phyloP scores from a whole-genome alignment of 2,888 invertebrate genomes.

The Nudaria mundana region DNA sequence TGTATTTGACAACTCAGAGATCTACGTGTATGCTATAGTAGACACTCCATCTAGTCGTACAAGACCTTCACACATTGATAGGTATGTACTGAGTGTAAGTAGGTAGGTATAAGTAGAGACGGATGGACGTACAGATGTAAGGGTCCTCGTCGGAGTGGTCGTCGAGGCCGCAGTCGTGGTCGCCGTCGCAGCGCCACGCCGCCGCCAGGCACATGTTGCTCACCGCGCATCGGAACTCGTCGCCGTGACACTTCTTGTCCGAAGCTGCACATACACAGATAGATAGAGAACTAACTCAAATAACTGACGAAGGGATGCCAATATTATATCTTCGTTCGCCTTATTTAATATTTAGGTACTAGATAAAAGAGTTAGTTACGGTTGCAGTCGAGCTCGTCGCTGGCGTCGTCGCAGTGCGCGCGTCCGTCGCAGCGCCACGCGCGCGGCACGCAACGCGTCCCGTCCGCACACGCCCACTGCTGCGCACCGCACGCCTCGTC shows the following conservation, averaged over 20 bases:
- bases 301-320: too few species aligned
- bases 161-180: conserved; percentile 86
- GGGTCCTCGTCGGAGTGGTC: conserved; percentile 87
- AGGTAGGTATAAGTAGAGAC: too few species aligned
- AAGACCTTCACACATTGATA: too few species aligned
- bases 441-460: conserved; percentile 82
- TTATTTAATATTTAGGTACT: too few species aligned
- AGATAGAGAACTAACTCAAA: too few species aligned
- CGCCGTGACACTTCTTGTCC: conserved; percentile 81
- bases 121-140: conserved; percentile 81
- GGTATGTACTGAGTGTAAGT: too few species aligned
- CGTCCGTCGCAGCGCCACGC: conserved; percentile 84
- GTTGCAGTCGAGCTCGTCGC: conserved; percentile 82
- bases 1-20: too few species aligned
- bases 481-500: conserved; percentile 46
- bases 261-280: conserved; percentile 48
- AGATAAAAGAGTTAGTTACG: conserved; percentile 50
- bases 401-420: conserved; percentile 83
- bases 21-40: too few species aligned
- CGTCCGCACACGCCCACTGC: conserved; percentile 82
- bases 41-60: too few species aligned
- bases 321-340: too few species aligned
- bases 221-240: conserved; percentile 87
- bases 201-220: conserved; percentile 87
- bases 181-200: conserved; percentile 90